Percentiles rank a stretch among this genome's conserved stretches.
These are phyloP conservation scores for Lepilemur septentrionalis DNA, from an alignment of 2,797 vertebrate genomes.

Conservation along the genomic window DNA sequence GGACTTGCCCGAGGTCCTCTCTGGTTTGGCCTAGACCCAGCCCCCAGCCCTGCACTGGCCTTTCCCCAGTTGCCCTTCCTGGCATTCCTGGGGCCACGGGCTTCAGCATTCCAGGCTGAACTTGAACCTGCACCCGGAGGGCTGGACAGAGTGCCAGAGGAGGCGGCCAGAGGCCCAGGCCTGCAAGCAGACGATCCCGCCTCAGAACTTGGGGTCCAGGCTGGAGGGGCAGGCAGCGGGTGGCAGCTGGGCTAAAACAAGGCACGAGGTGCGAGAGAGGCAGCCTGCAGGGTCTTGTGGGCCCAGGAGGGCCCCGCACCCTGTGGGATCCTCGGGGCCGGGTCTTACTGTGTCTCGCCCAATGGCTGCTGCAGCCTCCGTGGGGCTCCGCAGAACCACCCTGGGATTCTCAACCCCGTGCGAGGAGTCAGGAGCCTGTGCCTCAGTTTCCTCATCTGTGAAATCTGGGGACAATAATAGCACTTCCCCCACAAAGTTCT, in stretches of 20 bases:
- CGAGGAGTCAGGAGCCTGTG: background rate
- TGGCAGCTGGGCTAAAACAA: background rate
- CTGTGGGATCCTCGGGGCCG: rapidly evolving
- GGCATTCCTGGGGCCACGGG: background rate
- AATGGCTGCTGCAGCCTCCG: background rate
- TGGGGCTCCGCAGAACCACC: background rate
- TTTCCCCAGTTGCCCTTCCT: background rate
- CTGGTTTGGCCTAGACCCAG: background rate
- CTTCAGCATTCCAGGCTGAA: background rate
- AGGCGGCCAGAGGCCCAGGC: background rate
- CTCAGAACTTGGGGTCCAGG: background rate
- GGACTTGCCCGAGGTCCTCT: background rate
- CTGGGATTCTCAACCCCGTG: background rate
- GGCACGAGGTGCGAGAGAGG: background rate
- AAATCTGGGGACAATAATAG: background rate
- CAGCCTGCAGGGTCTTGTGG: rapidly evolving
- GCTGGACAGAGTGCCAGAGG: background rate
- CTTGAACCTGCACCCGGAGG: background rate
- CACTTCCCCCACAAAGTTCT: too few relatives aligned
- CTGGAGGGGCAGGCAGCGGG: background rate
- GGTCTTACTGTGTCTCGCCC: background rate
- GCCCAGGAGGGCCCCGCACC: background rate
- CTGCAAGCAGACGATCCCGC: background rate
- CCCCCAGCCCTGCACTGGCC: background rate
- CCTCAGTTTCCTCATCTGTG: background rate